Conservation (phyloP, 2,113 vertebrate genomes). For the Pteronura brasiliensis region DNA sequence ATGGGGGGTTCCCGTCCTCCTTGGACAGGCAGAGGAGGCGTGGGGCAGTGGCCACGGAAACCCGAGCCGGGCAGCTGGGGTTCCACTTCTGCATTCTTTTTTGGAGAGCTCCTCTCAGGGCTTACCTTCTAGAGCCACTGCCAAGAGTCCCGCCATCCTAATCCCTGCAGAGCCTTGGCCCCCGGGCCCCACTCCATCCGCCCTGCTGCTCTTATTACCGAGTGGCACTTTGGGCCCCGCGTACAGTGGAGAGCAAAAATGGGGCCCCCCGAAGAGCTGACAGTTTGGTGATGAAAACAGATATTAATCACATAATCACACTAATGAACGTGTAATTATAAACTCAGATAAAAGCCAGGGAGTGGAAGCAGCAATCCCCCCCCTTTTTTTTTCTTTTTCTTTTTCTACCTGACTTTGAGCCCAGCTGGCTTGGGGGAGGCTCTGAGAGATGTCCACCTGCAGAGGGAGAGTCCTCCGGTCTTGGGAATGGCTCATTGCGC, state of each 20-base stretch:
- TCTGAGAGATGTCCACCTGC: rapidly evolving
- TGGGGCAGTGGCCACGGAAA: rapidly evolving
- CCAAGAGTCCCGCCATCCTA: rapidly evolving
- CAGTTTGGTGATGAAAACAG: background rate
- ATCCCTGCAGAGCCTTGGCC: background rate
- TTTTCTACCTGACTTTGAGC: background rate
- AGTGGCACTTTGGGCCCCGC: background rate
- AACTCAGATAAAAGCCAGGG: conserved; percentile 7
- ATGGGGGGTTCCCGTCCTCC: rapidly evolving
- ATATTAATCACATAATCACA: background rate
- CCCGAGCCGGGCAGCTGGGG: background rate
- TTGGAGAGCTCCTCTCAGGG: rapidly evolving
- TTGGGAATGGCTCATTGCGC: background rate
- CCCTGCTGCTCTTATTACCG: background rate
- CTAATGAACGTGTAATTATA: conserved; percentile 41
- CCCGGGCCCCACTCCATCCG: rapidly evolving
- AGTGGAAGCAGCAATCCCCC: rapidly evolving
- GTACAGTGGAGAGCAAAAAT: background rate
- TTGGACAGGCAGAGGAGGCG: rapidly evolving
- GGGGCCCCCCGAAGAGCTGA: background rate
- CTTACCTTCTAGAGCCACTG: rapidly evolving
- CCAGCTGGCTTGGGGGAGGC: background rate
- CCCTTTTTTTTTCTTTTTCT: background rate
- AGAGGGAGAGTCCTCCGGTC: background rate
- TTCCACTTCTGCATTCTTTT: background rate